A percentile compares a stretch with the other conserved stretches of the same genome.
These are phyloP conservation scores for Lordiphosa clarofinis DNA, from an alignment of 1,140 invertebrate genomes.

Conservation along the genomic window DNA sequence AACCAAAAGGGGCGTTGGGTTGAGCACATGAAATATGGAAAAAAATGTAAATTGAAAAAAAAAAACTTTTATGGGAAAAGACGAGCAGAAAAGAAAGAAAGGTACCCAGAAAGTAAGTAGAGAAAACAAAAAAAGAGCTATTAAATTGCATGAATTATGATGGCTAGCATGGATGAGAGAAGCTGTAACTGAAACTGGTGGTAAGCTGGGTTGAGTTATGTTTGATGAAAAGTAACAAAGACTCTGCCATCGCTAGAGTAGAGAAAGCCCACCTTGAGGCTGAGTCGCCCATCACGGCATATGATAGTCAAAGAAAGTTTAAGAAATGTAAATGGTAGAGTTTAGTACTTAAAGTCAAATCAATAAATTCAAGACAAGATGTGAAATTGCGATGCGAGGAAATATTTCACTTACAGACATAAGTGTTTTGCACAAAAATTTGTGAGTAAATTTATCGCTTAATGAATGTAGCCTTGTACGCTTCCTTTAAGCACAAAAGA, in stretches of 20 bases:
- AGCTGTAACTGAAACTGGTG: slow-evolving; percentile 17
- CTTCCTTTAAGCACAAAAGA: no score
- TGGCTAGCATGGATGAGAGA: slow-evolving; percentile 36
- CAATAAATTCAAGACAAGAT: no score
- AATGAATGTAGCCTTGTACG: no score
- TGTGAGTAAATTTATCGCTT: no score
- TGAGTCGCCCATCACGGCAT: not conserved
- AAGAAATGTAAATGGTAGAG: not conserved
- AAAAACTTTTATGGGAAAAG: not conserved
- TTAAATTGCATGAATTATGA: slow-evolving; percentile 66
- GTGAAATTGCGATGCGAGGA: no score
- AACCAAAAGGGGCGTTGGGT: slow-evolving; percentile 5
- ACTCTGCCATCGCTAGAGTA: no score
- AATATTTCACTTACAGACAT: no score
- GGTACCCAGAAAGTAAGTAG: slow-evolving; percentile 23
- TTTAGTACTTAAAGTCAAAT: no score
- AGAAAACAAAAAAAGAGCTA: slow-evolving; percentile 51
- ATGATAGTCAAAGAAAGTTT: slow-evolving; percentile 11
- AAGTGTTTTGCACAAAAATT: no score
- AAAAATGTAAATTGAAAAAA: slow-evolving; percentile 12
- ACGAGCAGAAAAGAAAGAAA: slow-evolving; percentile 15
- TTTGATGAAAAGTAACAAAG: slow-evolving; percentile 23
- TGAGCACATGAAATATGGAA: slow-evolving; percentile 43
- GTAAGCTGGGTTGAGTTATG: slow-evolving; percentile 55
- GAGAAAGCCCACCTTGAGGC: slow-evolving; percentile 14